Percentiles rank a stretch among this genome's conserved stretches.
These are phyloP conservation scores for Micromys minutus DNA, from an alignment of 2,113 vertebrate species.

Conservation along the genomic window DNA sequence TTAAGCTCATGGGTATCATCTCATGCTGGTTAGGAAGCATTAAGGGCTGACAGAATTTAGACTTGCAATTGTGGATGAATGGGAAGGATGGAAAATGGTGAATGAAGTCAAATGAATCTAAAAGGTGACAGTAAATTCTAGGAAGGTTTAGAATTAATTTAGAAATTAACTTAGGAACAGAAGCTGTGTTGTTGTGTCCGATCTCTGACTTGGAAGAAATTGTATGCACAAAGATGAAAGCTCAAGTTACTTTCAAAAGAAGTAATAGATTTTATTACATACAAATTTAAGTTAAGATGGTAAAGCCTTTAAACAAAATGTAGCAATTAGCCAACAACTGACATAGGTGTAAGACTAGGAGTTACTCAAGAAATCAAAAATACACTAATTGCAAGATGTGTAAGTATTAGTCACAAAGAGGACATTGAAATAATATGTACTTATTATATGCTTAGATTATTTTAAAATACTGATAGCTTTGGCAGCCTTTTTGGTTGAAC, in stretches of 20 bases:
- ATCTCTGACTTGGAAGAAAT: slow-evolving; percentile 24
- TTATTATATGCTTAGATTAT: background rate
- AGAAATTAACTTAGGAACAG: background rate
- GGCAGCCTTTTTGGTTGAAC: background rate
- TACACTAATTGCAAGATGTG: background rate
- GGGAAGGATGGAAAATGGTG: background rate
- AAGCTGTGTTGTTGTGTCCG: background rate
- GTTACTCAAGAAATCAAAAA: slow-evolving; percentile 1
- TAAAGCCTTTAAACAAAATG: no score
- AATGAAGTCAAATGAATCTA: background rate
- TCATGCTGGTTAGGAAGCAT: no score
- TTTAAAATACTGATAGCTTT: background rate
- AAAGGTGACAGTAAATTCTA: slow-evolving; percentile 3
- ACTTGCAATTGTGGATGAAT: background rate
- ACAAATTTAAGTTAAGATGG: background rate
- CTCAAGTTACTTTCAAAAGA: background rate
- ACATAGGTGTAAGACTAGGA: background rate
- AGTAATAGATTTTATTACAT: background rate
- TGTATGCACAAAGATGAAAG: background rate
- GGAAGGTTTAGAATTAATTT: slow-evolving; percentile 20
- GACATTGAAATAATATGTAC: background rate
- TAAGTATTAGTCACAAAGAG: background rate
- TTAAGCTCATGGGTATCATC: slow-evolving; percentile 10
- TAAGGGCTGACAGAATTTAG: slow-evolving; percentile 22
- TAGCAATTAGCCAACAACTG: background rate